Conservation (phyloP, 2,797 vertebrate species). For the Oreochromis grahami region DNA sequence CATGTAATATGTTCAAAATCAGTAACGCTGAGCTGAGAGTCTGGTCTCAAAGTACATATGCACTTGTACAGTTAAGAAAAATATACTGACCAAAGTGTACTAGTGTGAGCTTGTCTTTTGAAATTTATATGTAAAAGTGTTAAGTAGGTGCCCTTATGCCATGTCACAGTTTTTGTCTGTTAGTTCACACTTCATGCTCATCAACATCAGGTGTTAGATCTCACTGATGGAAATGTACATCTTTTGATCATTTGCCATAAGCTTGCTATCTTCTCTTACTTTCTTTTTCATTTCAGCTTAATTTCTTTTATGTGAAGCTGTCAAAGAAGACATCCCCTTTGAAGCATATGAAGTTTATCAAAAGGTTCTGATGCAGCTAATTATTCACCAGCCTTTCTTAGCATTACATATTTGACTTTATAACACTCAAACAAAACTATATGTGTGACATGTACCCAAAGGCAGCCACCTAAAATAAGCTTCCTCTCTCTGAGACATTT, state of each 20-base stretch:
- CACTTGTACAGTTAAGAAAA: neutral
- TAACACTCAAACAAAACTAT: constrained; percentile 27
- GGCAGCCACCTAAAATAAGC: constrained; percentile 9
- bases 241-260: constrained; percentile 59
- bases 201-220: constrained; percentile 34
- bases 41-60: neutral
- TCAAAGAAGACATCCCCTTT: constrained; percentile 48
- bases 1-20: neutral
- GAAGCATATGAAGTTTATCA: constrained; percentile 58
- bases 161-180: constrained; percentile 30
- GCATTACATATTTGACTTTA: constrained; percentile 33
- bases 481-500: constrained; percentile 1
- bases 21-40: neutral
- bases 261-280: constrained; percentile 6
- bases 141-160: neutral
- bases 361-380: constrained; percentile 53
- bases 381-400: constrained; percentile 51
- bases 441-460: constrained; percentile 14
- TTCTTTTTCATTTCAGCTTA: constrained; percentile 21
- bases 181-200: constrained; percentile 22
- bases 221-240: constrained; percentile 22
- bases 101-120: neutral
- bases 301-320: constrained; percentile 49
- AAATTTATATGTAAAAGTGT: neutral
- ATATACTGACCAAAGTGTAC: neutral